Base-by-base conservation (phyloP, 2,797 vertebrate genomes). In the Calcarius lapponicus region DNA sequence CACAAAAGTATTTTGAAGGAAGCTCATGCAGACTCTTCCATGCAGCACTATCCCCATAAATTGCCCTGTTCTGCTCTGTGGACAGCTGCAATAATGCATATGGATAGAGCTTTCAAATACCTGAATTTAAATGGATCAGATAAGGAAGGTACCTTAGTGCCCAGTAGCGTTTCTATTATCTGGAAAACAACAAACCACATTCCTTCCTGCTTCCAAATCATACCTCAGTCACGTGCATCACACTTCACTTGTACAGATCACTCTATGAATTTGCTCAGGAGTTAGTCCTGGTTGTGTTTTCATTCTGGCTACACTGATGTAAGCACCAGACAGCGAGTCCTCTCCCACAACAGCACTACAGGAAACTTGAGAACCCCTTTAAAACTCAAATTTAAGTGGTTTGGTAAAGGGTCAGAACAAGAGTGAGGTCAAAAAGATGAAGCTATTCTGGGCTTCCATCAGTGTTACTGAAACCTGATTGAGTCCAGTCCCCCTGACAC, bases 21-120 rank as follows among this genome's bases (percentile, higher is more conserved):
- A 98, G 98, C 98, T 89, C 98, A 98, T 98, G 98, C 98, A 96
- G 92, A 96, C 91, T 76, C 78, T 91, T 92, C 60, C 98, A 97
- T 98, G 98, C 98, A 97, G 95, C 48, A 16, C 92, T 70, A 40
- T 74, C 86, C 95, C 90, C 56, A 75, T 87, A 79, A 95, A 96
- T 86, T 93, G 78, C 80, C 94, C 93, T 81, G 71, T 13, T 94
- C 94, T 97, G 90, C 76, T 93, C 95, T 96, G 95, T 92, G 92
- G 93, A 94, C 81, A 87, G 95, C 97, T 96, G 26, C 84, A 91
- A 89, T 91, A 88, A 92, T 87, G 94, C 93, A 72, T 61, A 95
- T 92, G 86, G 75, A 82, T 50, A 82, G 66, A 86, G 75, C 83
- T 93, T 93, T 88, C 91, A 93, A 86, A 94, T 95, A 82, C 96